These are phyloP conservation scores for Cyanoliseus patagonus DNA, from an alignment of 2,113 vertebrate genomes.

Conservation along the genomic window DNA sequence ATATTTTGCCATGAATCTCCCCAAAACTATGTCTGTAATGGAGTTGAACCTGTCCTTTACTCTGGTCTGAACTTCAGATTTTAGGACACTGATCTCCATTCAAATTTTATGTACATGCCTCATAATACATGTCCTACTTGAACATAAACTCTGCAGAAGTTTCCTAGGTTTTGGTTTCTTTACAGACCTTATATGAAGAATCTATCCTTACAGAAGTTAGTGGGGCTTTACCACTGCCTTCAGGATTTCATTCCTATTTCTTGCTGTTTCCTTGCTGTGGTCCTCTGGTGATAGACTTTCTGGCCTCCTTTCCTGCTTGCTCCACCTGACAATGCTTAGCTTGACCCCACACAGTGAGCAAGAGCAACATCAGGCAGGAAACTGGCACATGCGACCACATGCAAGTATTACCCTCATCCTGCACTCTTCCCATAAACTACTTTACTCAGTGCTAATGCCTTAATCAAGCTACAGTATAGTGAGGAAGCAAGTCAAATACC, in stretches of 20 bases:
- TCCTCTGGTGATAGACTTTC: not conserved
- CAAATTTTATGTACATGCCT: not conserved
- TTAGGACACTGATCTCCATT: not conserved
- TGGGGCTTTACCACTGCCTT: not conserved
- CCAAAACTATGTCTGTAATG: not conserved
- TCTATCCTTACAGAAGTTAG: not conserved
- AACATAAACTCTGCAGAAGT: not conserved
- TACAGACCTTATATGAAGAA: not conserved
- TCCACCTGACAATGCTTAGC: not conserved
- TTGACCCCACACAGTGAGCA: not conserved
- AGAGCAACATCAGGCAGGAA: not conserved
- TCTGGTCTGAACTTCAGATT: not conserved
- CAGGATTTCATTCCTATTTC: not conserved
- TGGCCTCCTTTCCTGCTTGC: not conserved
- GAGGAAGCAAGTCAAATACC: not conserved
- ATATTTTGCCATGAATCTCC: not conserved
- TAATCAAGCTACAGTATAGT: not conserved
- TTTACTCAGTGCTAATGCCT: not conserved
- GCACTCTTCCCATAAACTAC: not conserved
- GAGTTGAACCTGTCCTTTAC: not conserved
- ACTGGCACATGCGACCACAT: fast-evolving
- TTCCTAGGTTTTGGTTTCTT: not conserved
- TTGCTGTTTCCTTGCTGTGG: not conserved
- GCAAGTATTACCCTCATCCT: not conserved
- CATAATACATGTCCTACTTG: not conserved